These are phyloP conservation scores for Solen grandis DNA, from an alignment of 1,140 invertebrate species.

Conservation along the genomic window DNA sequence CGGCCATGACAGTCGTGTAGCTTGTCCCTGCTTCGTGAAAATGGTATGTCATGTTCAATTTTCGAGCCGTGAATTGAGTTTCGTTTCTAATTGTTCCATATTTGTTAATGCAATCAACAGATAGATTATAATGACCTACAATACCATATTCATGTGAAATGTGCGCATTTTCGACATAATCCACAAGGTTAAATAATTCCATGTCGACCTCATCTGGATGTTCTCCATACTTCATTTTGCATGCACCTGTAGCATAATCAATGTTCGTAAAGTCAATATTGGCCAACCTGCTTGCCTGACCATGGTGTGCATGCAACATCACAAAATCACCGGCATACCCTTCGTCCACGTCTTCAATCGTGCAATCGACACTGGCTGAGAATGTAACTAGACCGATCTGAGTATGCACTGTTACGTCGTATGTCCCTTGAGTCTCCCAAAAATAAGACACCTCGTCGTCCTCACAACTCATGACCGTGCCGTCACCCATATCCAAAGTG, in stretches of 20 bases:
- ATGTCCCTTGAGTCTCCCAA: slow-evolving; percentile 65
- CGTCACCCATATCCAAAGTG: slow-evolving; percentile 74
- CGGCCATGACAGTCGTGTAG: slow-evolving; percentile 52
- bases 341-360: slow-evolving; percentile 70
- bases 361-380: slow-evolving; percentile 38
- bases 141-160: slow-evolving; percentile 32
- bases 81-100: slow-evolving; percentile 56
- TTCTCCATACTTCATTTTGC: slow-evolving; percentile 50
- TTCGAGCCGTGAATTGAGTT: slow-evolving; percentile 52
- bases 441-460: slow-evolving; percentile 64
- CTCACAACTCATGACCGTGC: slow-evolving; percentile 53
- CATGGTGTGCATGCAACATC: slow-evolving; percentile 54
- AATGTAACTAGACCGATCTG: slow-evolving; percentile 61
- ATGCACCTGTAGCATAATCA: slow-evolving; percentile 36
- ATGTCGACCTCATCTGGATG: slow-evolving; percentile 50
- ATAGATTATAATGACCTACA: slow-evolving; percentile 54
- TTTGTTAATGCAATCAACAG: slow-evolving; percentile 56
- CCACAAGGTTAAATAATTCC: slow-evolving; percentile 48
- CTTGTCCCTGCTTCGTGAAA: slow-evolving; percentile 27
- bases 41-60: slow-evolving; percentile 49
- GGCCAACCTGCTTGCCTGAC: slow-evolving; percentile 13
- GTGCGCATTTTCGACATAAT: slow-evolving; percentile 33
- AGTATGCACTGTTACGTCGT: slow-evolving; percentile 68
- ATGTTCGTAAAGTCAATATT: slow-evolving; percentile 46
- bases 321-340: slow-evolving; percentile 66